Conservation (phyloP, 2,888 invertebrate genomes). For the Cataglyphis rosenhaueri region DNA sequence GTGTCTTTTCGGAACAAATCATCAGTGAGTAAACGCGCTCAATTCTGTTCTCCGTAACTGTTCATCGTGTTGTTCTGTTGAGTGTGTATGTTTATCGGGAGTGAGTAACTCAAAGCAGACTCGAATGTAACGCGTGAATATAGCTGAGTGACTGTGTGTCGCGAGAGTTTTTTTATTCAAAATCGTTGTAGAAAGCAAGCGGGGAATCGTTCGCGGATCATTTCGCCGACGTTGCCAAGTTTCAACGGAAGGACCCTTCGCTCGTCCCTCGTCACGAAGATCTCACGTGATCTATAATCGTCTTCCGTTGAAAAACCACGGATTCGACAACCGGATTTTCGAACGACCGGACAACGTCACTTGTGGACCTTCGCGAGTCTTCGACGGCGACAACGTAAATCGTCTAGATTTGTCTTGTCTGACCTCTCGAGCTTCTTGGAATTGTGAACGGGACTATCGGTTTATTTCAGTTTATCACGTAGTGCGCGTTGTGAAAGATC, state of each 20-base stretch:
- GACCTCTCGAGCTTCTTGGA: background rate
- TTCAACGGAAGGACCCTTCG: background rate
- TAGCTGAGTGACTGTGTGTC: slow-evolving; percentile 2
- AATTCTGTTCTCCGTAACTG: background rate
- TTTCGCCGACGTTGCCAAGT: background rate
- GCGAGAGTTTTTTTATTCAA: slow-evolving; percentile 7
- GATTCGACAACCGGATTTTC: background rate
- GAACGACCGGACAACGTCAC: background rate
- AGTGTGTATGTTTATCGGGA: background rate
- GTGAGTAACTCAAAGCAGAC: background rate
- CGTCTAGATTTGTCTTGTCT: background rate
- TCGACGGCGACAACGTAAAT: background rate
- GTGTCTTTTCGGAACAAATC: background rate
- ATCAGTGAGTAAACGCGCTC: background rate
- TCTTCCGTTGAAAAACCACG: slow-evolving; percentile 25
- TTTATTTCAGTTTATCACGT: background rate
- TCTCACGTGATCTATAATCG: slow-evolving; percentile 14
- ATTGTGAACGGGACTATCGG: background rate
- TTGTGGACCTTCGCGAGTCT: background rate
- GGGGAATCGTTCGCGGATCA: background rate
- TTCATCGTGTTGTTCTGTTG: background rate
- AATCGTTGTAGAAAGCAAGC: background rate
- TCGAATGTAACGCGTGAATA: background rate
- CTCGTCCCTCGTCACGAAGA: slow-evolving; percentile 7
- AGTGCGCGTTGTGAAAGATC: background rate